A percentile compares a stretch with the other conserved stretches of the same genome.
Evolutionary conservation across 2,888 invertebrate genomes (phyloP).

Genomic region (Frankliniella fusca): DNA sequence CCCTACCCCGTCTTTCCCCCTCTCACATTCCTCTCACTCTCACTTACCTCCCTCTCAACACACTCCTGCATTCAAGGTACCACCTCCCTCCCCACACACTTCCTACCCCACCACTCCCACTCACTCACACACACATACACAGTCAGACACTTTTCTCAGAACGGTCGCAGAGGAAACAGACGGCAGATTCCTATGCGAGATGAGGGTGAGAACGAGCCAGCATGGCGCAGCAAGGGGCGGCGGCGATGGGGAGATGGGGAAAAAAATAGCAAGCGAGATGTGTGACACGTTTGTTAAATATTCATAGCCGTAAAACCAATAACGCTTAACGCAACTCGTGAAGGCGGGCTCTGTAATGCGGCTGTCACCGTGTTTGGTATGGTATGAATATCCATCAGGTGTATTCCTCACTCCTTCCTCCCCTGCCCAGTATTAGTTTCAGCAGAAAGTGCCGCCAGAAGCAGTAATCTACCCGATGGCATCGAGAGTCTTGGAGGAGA

Average conservation of each 20-base stretch:
- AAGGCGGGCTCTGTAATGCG: background rate
- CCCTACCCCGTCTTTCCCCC: background rate
- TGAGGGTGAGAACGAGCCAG: background rate
- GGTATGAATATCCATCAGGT: background rate
- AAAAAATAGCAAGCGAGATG: background rate
- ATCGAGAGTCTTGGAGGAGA: too few species aligned
- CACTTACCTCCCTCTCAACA: background rate
- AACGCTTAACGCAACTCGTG: background rate
- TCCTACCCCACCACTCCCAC: background rate
- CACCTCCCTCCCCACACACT: background rate
- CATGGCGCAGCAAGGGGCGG: background rate
- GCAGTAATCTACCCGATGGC: too few species aligned
- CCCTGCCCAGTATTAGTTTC: too few species aligned
- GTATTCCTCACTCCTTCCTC: too few species aligned
- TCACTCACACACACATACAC: background rate
- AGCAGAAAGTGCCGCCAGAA: too few species aligned
- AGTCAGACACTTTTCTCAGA: background rate
- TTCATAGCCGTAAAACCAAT: conserved; percentile 20
- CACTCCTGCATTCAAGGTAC: background rate
- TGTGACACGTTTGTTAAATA: conserved; percentile 9
- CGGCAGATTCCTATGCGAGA: conserved; percentile 13
- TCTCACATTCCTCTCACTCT: background rate
- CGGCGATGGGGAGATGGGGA: background rate
- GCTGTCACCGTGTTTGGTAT: background rate
- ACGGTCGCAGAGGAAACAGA: conserved; percentile 18